A percentile compares a stretch with the other conserved stretches of the same genome.
Evolutionary conservation across 2,113 vertebrate genomes (phyloP).

Genomic region (Pristiophorus japonicus): DNA sequence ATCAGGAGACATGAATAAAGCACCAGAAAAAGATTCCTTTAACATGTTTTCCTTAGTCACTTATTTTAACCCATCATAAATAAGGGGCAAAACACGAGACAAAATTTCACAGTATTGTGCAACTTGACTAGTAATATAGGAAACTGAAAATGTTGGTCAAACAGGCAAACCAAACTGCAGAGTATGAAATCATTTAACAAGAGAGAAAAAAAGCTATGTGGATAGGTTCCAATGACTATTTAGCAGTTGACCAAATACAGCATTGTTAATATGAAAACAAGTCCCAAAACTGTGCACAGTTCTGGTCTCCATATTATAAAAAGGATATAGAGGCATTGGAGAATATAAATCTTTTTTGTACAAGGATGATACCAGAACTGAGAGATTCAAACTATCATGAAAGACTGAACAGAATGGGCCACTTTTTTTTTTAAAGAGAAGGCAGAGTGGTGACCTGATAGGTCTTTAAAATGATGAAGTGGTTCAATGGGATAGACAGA

Average conservation of each 20-base stretch:
- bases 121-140: not conserved
- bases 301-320: not conserved
- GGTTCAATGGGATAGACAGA: not conserved
- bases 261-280: not conserved
- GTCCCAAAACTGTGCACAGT: not conserved
- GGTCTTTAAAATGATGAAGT: not conserved
- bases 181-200: not conserved
- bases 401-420: not conserved
- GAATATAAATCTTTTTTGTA: no score
- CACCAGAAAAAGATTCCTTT: not conserved
- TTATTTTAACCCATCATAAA: not conserved
- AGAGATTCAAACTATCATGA: not conserved
- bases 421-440: not conserved
- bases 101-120: not conserved
- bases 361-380: not conserved
- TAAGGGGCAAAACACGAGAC: not conserved
- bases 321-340: not conserved
- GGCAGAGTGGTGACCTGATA: not conserved
- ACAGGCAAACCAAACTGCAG: not conserved
- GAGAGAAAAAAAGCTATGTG: not conserved
- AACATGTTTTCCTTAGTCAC: not conserved
- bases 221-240: not conserved
- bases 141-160: not conserved
- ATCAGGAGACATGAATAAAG: not conserved
- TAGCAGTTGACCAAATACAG: not conserved